Percentiles rank a stretch among this genome's conserved stretches.
phyloP scores from a whole-genome alignment of 30 jellyfish, hydroid and myxozoan genomes.

The Cassiopea xamachana region DNA sequence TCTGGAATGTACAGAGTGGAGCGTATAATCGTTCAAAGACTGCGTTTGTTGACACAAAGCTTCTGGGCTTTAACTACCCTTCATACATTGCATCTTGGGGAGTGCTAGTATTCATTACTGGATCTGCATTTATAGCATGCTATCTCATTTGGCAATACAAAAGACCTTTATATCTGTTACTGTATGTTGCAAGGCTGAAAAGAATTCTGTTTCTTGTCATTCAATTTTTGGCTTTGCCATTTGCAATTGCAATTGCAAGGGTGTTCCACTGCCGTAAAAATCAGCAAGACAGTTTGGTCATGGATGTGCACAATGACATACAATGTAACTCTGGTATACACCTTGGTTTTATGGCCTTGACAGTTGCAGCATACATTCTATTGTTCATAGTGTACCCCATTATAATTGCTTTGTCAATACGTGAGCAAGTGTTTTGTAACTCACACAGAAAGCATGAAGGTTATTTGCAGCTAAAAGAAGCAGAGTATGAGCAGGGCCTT shows the following conservation, averaged over 20 bases:
- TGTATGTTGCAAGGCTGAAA: conserved; percentile 87
- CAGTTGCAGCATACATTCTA: conserved; percentile 52
- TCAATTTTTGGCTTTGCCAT: conserved; percentile 85
- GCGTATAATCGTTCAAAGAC: conserved; percentile 82
- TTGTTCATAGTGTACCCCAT: conserved; percentile 77
- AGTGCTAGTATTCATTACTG: conserved; percentile 56
- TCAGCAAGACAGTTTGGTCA: conserved; percentile 36
- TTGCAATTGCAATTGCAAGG: conserved; percentile 92
- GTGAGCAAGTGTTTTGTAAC: conserved; percentile 79
- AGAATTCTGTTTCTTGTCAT: conserved; percentile 73
- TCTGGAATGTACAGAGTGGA: conserved; percentile 89
- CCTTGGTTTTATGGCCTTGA: conserved; percentile 69
- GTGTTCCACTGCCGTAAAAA: conserved; percentile 88
- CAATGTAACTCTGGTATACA: conserved; percentile 76
- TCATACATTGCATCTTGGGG: conserved; percentile 92
- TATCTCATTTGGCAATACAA: conserved; percentile 67
- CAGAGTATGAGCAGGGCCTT: conserved; percentile 94
- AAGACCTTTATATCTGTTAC: conserved; percentile 86
- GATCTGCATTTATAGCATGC: conserved; percentile 50
- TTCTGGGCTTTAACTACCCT: conserved; percentile 77
- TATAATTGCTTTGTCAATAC: conserved; percentile 43
- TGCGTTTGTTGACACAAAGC: conserved; percentile 80
- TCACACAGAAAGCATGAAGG: conserved; percentile 89
- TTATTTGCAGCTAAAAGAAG: conserved; percentile 92
- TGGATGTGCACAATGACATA: conserved; percentile 87